Percentiles rank a stretch among this genome's conserved stretches.
Conservation (phyloP, 2,888 invertebrate species). For the Odontomyia ornata region DNA sequence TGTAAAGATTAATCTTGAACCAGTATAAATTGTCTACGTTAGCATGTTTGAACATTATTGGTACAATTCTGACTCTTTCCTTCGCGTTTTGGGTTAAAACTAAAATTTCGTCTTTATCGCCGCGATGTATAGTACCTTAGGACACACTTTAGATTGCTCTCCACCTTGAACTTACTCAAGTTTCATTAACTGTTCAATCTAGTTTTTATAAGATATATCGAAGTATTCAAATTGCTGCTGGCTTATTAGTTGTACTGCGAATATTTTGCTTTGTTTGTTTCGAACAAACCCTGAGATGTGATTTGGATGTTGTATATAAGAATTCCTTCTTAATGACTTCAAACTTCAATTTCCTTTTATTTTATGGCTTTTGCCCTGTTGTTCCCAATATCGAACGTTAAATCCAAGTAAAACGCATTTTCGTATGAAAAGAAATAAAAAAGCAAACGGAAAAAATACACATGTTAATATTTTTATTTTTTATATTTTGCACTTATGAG, state of each 20-base stretch:
- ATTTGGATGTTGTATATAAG: slow-evolving; percentile 31
- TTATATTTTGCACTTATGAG: background rate
- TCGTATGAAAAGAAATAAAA: slow-evolving; percentile 9
- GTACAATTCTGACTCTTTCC: no score
- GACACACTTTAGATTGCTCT: no score
- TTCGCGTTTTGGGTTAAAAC: background rate
- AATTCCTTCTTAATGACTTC: background rate
- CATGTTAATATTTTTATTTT: slow-evolving; percentile 34
- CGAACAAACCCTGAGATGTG: slow-evolving; percentile 29
- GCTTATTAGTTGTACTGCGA: no score
- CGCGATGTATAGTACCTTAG: background rate
- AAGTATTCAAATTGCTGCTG: no score
- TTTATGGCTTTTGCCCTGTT: background rate
- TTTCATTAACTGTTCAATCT: no score
- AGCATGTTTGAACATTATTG: slow-evolving; percentile 15
- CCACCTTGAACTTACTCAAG: no score
- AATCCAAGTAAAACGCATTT: background rate
- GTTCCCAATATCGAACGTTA: background rate
- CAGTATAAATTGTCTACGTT: slow-evolving; percentile 16
- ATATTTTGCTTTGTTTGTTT: slow-evolving; percentile 50
- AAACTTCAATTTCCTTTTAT: no score
- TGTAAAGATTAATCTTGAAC: slow-evolving; percentile 20
- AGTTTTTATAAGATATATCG: no score
- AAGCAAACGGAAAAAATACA: slow-evolving; percentile 28
- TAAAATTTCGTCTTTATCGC: background rate